Evolutionary conservation across 2,888 invertebrate genomes (phyloP).

Genomic region (Cylindroiulus punctatus): DNA sequence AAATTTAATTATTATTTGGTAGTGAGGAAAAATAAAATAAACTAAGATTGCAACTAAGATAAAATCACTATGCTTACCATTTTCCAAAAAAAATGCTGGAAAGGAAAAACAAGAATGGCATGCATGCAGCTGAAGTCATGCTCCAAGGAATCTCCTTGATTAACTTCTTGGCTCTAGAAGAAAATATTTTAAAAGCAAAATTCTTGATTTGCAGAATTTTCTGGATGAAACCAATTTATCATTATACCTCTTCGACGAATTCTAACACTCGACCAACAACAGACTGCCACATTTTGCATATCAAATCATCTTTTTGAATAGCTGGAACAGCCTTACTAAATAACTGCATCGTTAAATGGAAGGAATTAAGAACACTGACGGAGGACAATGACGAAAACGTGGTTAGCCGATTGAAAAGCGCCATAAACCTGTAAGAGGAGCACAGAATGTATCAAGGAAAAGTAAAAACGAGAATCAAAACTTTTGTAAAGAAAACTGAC

Average conservation of each 20-base stretch:
- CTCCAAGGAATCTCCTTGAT: conserved; percentile 57
- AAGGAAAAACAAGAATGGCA: conserved; percentile 54
- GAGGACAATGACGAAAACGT: background rate
- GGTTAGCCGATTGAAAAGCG: conserved; percentile 38
- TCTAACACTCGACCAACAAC: background rate
- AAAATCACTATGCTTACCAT: background rate
- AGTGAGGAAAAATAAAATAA: background rate
- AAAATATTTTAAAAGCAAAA: background rate
- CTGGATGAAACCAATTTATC: background rate
- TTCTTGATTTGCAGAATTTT: too few relatives aligned
- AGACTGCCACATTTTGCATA: conserved; percentile 1
- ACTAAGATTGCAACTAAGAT: too few relatives aligned
- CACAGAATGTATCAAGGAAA: too few relatives aligned
- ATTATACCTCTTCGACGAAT: conserved; percentile 25
- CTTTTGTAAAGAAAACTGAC: background rate
- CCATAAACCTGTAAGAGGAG: background rate
- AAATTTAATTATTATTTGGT: background rate
- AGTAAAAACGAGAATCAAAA: background rate
- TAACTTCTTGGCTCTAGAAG: conserved; percentile 55
- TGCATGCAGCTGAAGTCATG: conserved; percentile 57
- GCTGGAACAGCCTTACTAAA: background rate
- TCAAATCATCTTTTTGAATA: conserved; percentile 6
- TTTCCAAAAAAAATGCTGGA: conserved; percentile 54
- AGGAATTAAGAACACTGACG: background rate
- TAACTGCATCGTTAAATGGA: background rate